phyloP scores from a whole-genome alignment of 1,140 invertebrate species.

The Diachasmimorpha longicaudata region DNA sequence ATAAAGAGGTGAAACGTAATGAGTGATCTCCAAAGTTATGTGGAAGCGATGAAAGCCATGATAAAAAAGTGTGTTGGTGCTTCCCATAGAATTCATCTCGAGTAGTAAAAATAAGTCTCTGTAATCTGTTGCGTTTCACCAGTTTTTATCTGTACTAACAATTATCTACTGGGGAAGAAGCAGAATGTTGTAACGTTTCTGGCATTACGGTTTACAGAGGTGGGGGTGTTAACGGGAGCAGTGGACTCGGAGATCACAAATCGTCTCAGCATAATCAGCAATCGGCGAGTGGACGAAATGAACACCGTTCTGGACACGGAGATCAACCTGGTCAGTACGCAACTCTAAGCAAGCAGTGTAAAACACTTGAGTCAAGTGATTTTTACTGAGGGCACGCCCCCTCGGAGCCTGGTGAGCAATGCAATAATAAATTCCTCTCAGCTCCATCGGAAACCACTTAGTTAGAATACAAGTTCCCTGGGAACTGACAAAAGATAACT shows the following conservation, averaged over 20 bases:
- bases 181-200: conserved; percentile 53
- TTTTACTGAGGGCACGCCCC: conserved; percentile 84
- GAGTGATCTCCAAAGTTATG: not conserved
- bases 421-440: not conserved
- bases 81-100: too few species aligned
- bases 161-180: conserved; percentile 30
- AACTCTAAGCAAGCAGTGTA: conserved; percentile 92
- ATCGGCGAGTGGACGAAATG: conserved; percentile 60
- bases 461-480: too few species aligned
- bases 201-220: conserved; percentile 56
- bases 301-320: conserved; percentile 62
- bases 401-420: conserved; percentile 57
- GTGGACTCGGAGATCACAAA: conserved; percentile 59
- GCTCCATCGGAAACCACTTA: too few species aligned
- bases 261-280: conserved; percentile 62
- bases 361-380: conserved; percentile 90
- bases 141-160: not conserved
- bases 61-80: not conserved
- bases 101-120: too few species aligned
- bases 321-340: conserved; percentile 79
- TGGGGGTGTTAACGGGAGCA: conserved; percentile 61
- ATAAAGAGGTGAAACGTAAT: not conserved
- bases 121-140: conserved; percentile 3
- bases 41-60: not conserved
- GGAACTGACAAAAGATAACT: too few species aligned